Evolutionary conservation across 2,113 vertebrate species (phyloP).

Genomic region (Calyptommatus sinebrachiatus): DNA sequence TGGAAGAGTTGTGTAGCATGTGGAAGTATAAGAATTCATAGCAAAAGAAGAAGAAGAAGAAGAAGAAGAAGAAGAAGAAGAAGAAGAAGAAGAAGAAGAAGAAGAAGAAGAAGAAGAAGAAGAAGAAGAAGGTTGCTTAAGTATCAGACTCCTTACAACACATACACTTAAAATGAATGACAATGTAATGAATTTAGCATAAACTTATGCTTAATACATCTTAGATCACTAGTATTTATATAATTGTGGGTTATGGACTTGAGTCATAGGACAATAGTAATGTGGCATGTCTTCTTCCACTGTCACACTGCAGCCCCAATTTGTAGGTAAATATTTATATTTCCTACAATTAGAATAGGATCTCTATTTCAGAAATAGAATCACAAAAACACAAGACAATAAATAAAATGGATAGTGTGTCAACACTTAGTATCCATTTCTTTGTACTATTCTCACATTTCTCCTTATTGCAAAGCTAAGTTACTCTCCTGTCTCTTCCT

Average conservation of each 20-base stretch:
- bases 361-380: background rate
- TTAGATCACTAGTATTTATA: background rate
- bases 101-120: too few relatives aligned
- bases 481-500: background rate
- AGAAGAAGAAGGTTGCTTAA: too few relatives aligned
- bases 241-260: too few relatives aligned
- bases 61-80: too few relatives aligned
- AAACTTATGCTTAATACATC: background rate
- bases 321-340: background rate
- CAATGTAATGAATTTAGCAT: background rate
- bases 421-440: background rate
- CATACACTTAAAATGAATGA: background rate
- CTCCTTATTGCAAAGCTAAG: background rate
- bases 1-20: background rate
- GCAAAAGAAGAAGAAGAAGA: background rate
- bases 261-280: too few relatives aligned
- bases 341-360: background rate
- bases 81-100: too few relatives aligned
- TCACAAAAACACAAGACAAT: background rate
- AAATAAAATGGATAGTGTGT: background rate
- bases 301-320: too few relatives aligned
- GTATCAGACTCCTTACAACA: background rate
- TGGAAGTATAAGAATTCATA: background rate
- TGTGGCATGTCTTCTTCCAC: too few relatives aligned
- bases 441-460: conserved; percentile 17